Evolutionary conservation across 2,888 invertebrate species (phyloP), one percentile per base, ranked within the genome.

Genomic region (Sinelater perroti): DNA sequence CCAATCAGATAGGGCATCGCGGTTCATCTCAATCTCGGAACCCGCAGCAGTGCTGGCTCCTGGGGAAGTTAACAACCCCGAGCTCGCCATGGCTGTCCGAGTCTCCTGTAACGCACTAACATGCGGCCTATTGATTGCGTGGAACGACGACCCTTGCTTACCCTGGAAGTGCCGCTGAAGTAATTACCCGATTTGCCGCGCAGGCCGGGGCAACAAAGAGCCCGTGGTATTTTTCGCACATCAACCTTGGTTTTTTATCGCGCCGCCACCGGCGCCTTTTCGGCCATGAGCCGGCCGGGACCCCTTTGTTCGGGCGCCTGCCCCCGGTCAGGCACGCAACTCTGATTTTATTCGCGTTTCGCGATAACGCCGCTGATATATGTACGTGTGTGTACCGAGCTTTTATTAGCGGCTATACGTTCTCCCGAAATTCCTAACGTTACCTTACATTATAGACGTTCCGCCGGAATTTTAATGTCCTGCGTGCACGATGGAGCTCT

Each of bases 71-170:
- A 44, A 44, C 18, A 44, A 44, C 44, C 30, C 28, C 17, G n/a
- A 26, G 26, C 26, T 16, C 30, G 44, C 17, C 28, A 16, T 13
- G 18, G 10, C 14, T 38, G 10, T 8, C 13, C 40, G 14, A 24
- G 24, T 14, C 21, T 14, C 21, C n/a, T 40, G 36, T 10, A 14
- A 16, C 24, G 38, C 38, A 38, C 38, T 10, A 20, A 20, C 20
- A 18, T 38, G 24, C 24, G 40, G 40, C 24, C 24, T 2, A 40
- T 40, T 24, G 40, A 40, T 40, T 40, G 7, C 24, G 4, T 2
- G 11, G 40, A 21, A 24, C 40, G 40, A 40, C 40, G 40, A 40
- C 40, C 40, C 40, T 40, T 24, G 24, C 40, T 40, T 24, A 0
- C 26, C 11, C 21, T 13, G 14, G 8, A 24, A 21, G n/a, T 21